Evolutionary conservation across 1,140 invertebrate species (phyloP).

Genomic region (Drosophila eugracilis): DNA sequence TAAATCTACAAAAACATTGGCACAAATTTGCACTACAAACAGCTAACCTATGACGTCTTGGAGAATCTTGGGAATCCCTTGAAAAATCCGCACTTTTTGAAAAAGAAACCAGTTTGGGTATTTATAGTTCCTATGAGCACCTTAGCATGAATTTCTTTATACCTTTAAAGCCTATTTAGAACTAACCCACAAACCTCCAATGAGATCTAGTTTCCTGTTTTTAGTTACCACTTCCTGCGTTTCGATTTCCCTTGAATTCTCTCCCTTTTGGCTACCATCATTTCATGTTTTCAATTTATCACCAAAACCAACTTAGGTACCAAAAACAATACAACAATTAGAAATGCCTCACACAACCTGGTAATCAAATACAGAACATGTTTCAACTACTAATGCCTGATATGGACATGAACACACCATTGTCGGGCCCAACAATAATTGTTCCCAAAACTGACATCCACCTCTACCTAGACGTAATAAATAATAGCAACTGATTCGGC

Average conservation of each 20-base stretch:
- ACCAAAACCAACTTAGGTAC: not conserved
- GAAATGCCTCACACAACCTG: slow-evolving; percentile 49
- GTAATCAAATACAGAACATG: slow-evolving; percentile 74
- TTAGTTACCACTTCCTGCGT: not conserved
- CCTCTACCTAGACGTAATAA: slow-evolving; percentile 35
- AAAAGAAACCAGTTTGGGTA: too few relatives aligned
- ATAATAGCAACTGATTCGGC: slow-evolving; percentile 59
- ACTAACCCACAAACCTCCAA: too few relatives aligned
- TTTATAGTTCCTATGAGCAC: too few relatives aligned
- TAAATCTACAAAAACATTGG: too few relatives aligned
- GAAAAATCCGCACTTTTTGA: too few relatives aligned
- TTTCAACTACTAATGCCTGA: slow-evolving; percentile 42
- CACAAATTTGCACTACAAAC: too few relatives aligned
- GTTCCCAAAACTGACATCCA: slow-evolving; percentile 22
- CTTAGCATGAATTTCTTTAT: too few relatives aligned
- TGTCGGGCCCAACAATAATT: slow-evolving; percentile 41
- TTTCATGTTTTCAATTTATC: slow-evolving; percentile 1
- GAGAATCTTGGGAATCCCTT: too few relatives aligned
- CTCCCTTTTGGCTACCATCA: not conserved
- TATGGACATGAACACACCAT: slow-evolving; percentile 32
- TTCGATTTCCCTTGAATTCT: not conserved
- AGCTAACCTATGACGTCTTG: too few relatives aligned
- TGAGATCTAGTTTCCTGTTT: too few relatives aligned
- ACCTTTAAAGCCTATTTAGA: too few relatives aligned
- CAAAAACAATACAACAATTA: slow-evolving; percentile 44